Base-by-base conservation (phyloP, 2,113 vertebrate genomes). In the Lophura nycthemera region DNA sequence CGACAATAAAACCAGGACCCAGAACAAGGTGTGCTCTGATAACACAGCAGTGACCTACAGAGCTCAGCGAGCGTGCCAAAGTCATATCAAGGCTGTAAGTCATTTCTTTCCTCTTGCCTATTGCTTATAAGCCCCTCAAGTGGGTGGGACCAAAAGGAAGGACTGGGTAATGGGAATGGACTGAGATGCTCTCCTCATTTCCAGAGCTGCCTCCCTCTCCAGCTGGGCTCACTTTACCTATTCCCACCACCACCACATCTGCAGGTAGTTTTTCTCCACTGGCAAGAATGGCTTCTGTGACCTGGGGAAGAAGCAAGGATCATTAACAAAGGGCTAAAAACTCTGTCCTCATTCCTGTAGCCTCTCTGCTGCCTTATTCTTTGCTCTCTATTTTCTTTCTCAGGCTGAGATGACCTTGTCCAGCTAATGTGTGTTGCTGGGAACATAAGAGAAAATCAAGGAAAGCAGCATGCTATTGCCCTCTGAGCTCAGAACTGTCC, bases 181-280 rank as follows among this genome's bases (percentile, higher is more conserved):
- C 34, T 50, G 40, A 22, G 52, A 11, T 65, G 52, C 40, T 69
- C 70, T 72, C 43, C 40, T 36, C 6, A 1, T 30, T 64, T 48
- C 64, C 64, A 48, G 65, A 83, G 8, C 74, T 16, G 6, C 8
- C 29, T 38, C 56, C 22, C 6, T 45, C 42, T 42, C 70, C 82
- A 9, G 0, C 5, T 8, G 52, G 24, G 34, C 7, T 82, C 38
- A 66, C 88, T 88, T 82, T 82, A 99, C 99, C 98, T 87, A 98
- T 98, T 93, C 98, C 99, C 32, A 95, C 91, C 79, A 99, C 97
- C 19, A 99, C 98, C 42, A 98, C 92, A 34, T 99, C 98, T 27
- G 98, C 98, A 34, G 98, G 97, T 57, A 99, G 96, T 42, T 92
- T 85, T 24, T 87, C 32, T 29, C 98, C 98, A 1, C 95, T 97